Base-by-base conservation (phyloP, 2,113 vertebrate genomes). In the Brachirus orientalis region DNA sequence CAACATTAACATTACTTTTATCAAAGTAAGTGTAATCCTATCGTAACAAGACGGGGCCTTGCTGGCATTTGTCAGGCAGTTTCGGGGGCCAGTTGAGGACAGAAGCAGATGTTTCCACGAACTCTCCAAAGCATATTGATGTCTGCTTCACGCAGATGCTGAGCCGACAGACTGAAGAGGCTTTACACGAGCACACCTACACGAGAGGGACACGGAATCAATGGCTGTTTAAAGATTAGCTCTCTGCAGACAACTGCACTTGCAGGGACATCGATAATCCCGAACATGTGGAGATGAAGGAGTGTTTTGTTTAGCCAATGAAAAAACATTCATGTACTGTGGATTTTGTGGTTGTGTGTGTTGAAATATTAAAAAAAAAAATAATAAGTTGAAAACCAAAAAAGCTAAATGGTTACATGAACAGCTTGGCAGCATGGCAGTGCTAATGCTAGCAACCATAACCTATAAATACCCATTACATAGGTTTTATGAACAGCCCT, bases 391-490 rank as follows among this genome's bases (percentile, higher is more conserved):
- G 28, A 28, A 28, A 28, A 28, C 28, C 28, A 28, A 28, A 28
- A 28, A 6, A 28, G 28, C 28, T 28, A 3, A 28, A 6, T 6
- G 3, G 28, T 6, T 28, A 28, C 3, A 6, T 28, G 3, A 28
- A 28, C 28, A 28, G 22, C 28, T 2, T 28, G 3, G 6, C 28
- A 0, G 28, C 28, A 28, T 28, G 6, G 28, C 38, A 40, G 38
- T 9, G 38, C 65, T 61, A 37, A 53, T 50, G 51, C 22, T 72
- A 10, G 64, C 51, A 68, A 13, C 41, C 5, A 10, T 76, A 71
- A 72, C 22, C 74, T 88, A 90, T 79, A 89, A 92, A 90, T 90
- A 90, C 53, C 47, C 59, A 60, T 85, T 55, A 75, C 69, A 66
- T 43, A 19, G 37, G 46, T 38, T 70, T 63, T 28, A 71, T 58